Conservation (phyloP, 2,113 vertebrate species). For the Phaethornis superciliosus region DNA sequence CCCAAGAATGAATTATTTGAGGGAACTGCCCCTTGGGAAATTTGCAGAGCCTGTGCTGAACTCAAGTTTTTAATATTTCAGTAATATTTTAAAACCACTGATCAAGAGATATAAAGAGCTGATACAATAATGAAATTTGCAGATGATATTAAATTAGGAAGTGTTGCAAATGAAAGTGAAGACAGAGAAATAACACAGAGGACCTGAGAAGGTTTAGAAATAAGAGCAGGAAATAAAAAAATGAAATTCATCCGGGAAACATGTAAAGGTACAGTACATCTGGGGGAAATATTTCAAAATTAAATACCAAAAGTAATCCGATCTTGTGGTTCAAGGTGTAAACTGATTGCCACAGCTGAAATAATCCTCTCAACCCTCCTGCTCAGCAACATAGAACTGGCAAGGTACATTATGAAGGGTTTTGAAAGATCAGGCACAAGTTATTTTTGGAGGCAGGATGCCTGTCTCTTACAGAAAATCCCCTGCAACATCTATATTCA, state of each 20-base stretch:
- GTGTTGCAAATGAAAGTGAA: neutral
- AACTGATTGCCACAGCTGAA: conserved; percentile 63
- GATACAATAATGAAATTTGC: conserved; percentile 40
- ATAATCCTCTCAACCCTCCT: conserved; percentile 46
- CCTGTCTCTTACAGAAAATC: conserved; percentile 33
- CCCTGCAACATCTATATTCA: neutral
- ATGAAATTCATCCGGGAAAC: conserved; percentile 41
- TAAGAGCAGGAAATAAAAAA: conserved; percentile 60
- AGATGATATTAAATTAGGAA: conserved; percentile 40
- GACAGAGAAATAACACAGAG: conserved; percentile 25
- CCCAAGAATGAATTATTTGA: neutral
- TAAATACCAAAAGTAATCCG: conserved; percentile 61
- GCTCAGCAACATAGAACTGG: conserved; percentile 35
- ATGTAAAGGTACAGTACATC: conserved; percentile 25
- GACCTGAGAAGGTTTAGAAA: conserved; percentile 41
- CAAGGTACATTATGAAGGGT: neutral
- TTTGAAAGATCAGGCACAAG: conserved; percentile 35
- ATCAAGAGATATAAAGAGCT: neutral
- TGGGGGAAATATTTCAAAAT: conserved; percentile 67
- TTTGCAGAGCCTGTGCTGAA: neutral
- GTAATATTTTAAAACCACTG: conserved; percentile 21
- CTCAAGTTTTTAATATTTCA: neutral
- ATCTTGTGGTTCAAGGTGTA: conserved; percentile 55
- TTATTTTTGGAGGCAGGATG: conserved; percentile 32
- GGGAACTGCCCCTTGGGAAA: neutral